Evolutionary conservation across 1,140 invertebrate species (phyloP).

Genomic region (Ceratina japonica): DNA sequence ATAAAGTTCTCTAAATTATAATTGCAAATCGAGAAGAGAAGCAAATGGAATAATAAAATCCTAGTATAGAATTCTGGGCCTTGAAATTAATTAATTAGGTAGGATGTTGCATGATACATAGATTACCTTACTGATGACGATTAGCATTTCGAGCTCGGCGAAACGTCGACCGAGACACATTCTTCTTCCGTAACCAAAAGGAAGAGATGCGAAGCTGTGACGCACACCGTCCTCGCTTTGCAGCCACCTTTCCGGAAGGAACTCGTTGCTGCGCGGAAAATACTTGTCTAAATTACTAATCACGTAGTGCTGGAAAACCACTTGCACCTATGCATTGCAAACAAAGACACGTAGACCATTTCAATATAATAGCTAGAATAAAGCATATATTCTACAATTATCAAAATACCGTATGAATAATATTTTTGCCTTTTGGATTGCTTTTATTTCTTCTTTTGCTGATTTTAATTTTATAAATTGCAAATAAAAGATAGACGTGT

Average conservation of each 20-base stretch:
- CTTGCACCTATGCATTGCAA: constrained; percentile 82
- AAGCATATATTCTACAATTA: background rate
- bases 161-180: constrained; percentile 91
- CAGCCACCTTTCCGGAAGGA: constrained; percentile 89
- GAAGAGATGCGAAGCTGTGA: constrained; percentile 88
- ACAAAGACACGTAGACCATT: background rate
- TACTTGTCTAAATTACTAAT: constrained; percentile 87
- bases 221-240: constrained; percentile 67
- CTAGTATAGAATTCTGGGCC: no score
- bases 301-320: constrained; percentile 90
- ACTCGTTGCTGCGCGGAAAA: constrained; percentile 84
- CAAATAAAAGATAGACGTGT: no score
- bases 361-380: background rate
- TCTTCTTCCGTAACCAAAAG: constrained; percentile 90
- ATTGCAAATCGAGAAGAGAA: no score
- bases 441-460: no score
- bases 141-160: constrained; percentile 89
- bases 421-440: no score
- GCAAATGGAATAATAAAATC: no score
- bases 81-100: background rate
- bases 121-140: constrained; percentile 85
- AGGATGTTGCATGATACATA: background rate
- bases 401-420: no score
- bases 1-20: no score
- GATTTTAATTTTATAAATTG: no score